phyloP scores from a whole-genome alignment of 2,888 invertebrate genomes.

The Scelioninae gen. 1 region DNA sequence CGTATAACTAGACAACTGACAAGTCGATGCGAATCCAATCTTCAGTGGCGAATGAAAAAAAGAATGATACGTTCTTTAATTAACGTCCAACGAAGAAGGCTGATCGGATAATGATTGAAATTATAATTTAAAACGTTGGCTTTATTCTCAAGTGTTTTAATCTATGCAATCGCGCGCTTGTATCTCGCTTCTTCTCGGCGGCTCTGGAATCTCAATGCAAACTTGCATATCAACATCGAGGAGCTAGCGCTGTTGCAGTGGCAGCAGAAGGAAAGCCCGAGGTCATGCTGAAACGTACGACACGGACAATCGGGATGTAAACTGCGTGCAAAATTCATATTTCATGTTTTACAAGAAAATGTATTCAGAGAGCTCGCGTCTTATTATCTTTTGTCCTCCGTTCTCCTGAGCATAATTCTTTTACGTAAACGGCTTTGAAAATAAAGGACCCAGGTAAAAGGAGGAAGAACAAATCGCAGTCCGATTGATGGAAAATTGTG shows the following conservation, averaged over 20 bases:
- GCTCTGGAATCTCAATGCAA: conserved; percentile 47
- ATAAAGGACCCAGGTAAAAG: neutral
- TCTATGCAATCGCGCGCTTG: conserved; percentile 32
- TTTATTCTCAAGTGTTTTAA: conserved; percentile 21
- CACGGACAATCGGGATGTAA: conserved; percentile 48
- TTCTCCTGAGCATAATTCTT: conserved; percentile 28
- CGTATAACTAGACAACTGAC: conserved; percentile 41
- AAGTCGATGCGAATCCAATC: conserved; percentile 31
- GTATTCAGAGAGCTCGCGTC: conserved; percentile 38
- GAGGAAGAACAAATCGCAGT: conserved; percentile 13
- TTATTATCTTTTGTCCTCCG: conserved; percentile 42
- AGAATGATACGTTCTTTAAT: conserved; percentile 17
- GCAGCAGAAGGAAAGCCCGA: conserved; percentile 42
- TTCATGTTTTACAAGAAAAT: conserved; percentile 51
- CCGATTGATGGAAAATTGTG: conserved; percentile 18
- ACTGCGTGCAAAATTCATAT: conserved; percentile 51
- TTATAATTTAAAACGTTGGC: conserved; percentile 36
- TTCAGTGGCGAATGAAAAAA: conserved; percentile 9
- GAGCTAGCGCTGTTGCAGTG: conserved; percentile 33
- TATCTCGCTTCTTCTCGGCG: conserved; percentile 14
- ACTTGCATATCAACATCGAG: conserved; percentile 47
- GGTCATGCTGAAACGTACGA: conserved; percentile 37
- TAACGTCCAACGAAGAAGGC: conserved; percentile 4
- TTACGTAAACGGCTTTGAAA: conserved; percentile 19
- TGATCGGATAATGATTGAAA: conserved; percentile 37